Evolutionary conservation across 2,888 invertebrate genomes (phyloP).

Genomic region (Mimas tiliae): DNA sequence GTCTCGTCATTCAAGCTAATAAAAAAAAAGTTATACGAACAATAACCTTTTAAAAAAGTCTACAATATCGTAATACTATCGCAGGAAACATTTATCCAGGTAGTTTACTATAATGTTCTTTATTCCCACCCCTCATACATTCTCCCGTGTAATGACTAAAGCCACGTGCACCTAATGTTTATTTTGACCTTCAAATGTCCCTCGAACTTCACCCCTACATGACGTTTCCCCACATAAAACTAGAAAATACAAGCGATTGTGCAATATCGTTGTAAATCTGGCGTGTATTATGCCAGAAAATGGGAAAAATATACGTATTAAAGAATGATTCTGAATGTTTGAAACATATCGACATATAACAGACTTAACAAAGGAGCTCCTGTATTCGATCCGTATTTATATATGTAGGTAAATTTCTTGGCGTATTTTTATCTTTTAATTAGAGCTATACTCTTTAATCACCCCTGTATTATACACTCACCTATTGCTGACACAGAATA

Average conservation of each 20-base stretch:
- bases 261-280: neutral
- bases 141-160: neutral
- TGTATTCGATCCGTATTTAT: too few species aligned
- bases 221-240: neutral
- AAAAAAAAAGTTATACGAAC: too few species aligned
- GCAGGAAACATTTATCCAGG: slow-evolving; percentile 2
- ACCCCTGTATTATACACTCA: too few species aligned
- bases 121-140: neutral
- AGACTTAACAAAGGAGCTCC: too few species aligned
- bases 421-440: too few species aligned
- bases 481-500: too few species aligned
- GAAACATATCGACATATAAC: neutral
- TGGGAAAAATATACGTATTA: neutral
- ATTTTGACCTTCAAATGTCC: slow-evolving; percentile 22
- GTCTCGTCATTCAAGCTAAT: too few species aligned
- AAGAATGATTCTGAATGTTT: too few species aligned
- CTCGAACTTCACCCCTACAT: slow-evolving; percentile 4
- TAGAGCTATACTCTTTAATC: too few species aligned
- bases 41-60: neutral
- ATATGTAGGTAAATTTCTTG: too few species aligned
- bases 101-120: neutral
- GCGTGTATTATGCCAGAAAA: neutral
- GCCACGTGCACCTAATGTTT: slow-evolving; percentile 15
- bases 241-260: neutral
- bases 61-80: neutral